Evolutionary conservation across 37 sponge, comb jelly and placozoan species (phyloP).

Genomic region (Bolinopsis microptera): DNA sequence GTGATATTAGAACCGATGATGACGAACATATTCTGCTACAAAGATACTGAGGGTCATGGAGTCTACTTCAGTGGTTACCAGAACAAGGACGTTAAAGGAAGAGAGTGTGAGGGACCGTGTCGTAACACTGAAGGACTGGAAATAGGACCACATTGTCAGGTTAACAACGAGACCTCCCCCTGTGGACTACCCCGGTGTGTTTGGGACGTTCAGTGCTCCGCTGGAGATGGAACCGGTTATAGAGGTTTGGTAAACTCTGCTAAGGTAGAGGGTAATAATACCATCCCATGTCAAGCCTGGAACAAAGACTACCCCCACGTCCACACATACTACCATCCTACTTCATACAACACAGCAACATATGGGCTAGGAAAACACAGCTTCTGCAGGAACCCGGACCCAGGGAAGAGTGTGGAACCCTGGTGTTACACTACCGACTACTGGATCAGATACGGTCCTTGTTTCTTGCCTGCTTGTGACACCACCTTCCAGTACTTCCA

Average conservation of each 20-base stretch:
- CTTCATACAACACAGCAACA: neutral
- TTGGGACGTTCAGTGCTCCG: constrained; percentile 49
- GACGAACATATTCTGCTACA: neutral
- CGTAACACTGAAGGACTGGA: neutral
- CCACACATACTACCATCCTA: constrained; percentile 6
- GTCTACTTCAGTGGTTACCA: constrained; percentile 3
- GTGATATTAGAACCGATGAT: neutral
- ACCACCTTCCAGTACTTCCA: neutral
- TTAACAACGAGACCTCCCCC: neutral
- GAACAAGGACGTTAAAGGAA: neutral
- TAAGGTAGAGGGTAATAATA: neutral
- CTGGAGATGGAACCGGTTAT: constrained; percentile 31
- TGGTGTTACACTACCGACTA: constrained; percentile 31
- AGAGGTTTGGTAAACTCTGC: constrained; percentile 3
- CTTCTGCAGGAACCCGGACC: constrained; percentile 56
- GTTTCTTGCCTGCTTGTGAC: neutral
- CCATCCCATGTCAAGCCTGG: constrained; percentile 34
- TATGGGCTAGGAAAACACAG: constrained; percentile 24
- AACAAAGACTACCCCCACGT: constrained; percentile 21
- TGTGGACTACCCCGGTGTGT: constrained; percentile 54
- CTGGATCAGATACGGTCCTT: neutral
- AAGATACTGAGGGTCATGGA: neutral
- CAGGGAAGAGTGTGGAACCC: neutral
- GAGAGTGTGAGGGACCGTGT: neutral
- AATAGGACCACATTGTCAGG: neutral